Base-by-base conservation (phyloP, 2,113 vertebrate species). In the Calidris pygmaea region DNA sequence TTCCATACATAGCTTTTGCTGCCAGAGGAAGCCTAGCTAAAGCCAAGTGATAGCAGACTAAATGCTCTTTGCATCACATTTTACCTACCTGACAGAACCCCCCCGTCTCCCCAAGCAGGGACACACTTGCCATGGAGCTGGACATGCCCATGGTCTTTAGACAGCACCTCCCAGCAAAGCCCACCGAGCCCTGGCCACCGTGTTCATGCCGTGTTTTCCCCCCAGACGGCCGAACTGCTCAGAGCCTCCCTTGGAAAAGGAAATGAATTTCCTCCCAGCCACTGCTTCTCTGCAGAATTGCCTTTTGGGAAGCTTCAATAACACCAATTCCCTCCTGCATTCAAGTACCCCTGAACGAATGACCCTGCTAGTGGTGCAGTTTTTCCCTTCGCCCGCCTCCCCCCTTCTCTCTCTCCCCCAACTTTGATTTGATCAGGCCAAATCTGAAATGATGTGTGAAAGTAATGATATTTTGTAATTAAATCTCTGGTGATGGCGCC, bases 391-490 rank as follows among this genome's bases (percentile, higher is more conserved):
- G 0, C 90, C 91, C 8, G 3, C 87, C 82, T 95, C 96, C 92
- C 86, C 84, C 87, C 70, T 60, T 74, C 77, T 59, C 71, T 72
- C 97, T 97, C 72, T 80, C 97, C 95, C 94, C 95, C 93, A 97
- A 96, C 98, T 98, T 98, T 98, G 98, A 98, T 98, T 98, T 97
- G 98, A 98, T 98, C 98, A 98, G 98, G 98, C 98, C 98, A 98
- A 98, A 98, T 98, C 98, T 98, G 98, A 98, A 98, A 98, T 98
- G 98, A 98, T 98, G 98, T 98, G 98, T 98, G 98, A 98, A 98
- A 98, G 98, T 98, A 98, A 98, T 98, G 98, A 98, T 98, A 98
- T 98, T 98, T 98, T 98, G 98, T 98, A 98, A 98, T 98, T 98
- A 98, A 98, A 98, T 98, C 98, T 98, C 98, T 98, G 97, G 98